phyloP scores from a whole-genome alignment of 2,113 vertebrate genomes.

The Puntigrus tetrazona region DNA sequence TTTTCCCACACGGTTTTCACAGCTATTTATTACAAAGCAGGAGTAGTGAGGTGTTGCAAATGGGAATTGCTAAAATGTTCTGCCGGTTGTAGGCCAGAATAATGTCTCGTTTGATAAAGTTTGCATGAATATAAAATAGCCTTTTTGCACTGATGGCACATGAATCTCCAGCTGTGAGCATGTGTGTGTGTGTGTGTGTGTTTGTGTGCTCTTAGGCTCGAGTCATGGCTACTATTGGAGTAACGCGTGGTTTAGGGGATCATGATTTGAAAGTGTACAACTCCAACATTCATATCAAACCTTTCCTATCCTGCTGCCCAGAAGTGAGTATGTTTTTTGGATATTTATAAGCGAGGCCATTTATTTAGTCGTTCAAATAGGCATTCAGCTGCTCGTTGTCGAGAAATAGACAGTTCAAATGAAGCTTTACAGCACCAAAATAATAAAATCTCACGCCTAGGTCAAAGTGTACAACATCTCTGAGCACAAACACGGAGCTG shows the following conservation, averaged over 20 bases:
- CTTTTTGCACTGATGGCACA: background rate
- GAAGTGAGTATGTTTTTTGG: slow-evolving; percentile 79
- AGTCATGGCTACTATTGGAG: slow-evolving; percentile 98
- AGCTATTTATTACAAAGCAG: slow-evolving; percentile 8
- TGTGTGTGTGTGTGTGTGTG: slow-evolving; percentile 40
- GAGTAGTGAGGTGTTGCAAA: background rate
- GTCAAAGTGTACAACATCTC: slow-evolving; percentile 89
- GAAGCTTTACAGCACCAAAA: background rate
- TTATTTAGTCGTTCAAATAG: background rate
- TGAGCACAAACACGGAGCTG: slow-evolving; percentile 86
- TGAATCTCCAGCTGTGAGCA: slow-evolving; percentile 17
- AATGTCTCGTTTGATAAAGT: slow-evolving; percentile 7
- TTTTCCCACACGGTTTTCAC: background rate
- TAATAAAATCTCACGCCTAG: slow-evolving; percentile 63
- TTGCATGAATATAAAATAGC: background rate
- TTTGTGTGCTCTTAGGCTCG: slow-evolving; percentile 80
- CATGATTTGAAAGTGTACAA: slow-evolving; percentile 96
- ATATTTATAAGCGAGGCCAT: background rate
- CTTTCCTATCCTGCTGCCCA: slow-evolving; percentile 93
- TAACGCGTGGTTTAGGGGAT: slow-evolving; percentile 93
- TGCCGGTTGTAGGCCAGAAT: background rate
- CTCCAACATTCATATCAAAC: slow-evolving; percentile 96
- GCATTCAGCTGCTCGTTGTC: too few species aligned
- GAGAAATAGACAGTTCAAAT: background rate
- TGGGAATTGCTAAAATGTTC: background rate